Conservation (phyloP, 2,888 invertebrate genomes). For the Nyleta sp. region DNA sequence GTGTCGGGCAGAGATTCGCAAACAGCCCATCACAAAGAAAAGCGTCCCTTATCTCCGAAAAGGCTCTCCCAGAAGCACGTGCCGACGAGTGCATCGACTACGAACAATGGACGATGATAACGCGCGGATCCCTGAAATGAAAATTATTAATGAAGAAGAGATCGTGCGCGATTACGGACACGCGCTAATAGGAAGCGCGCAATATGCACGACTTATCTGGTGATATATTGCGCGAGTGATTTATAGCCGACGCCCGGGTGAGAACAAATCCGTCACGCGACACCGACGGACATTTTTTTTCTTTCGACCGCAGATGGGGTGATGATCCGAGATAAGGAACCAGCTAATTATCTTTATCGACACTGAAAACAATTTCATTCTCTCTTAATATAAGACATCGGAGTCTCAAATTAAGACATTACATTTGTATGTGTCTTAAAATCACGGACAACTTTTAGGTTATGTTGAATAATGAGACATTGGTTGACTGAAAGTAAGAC, state of each 20-base stretch:
- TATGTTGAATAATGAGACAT: no score
- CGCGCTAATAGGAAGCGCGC: conserved; percentile 59
- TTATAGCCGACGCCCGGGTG: conserved; percentile 34
- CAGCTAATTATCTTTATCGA: conserved; percentile 8
- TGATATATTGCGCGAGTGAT: conserved; percentile 58
- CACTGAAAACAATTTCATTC: no score
- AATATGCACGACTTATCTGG: conserved; percentile 55
- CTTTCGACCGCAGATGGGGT: conserved; percentile 11
- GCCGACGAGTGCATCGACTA: conserved; percentile 50
- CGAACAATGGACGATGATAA: conserved; percentile 57
- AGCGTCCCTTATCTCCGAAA: conserved; percentile 55
- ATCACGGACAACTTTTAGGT: no score
- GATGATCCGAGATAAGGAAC: neutral
- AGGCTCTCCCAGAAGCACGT: conserved; percentile 48
- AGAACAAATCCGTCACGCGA: conserved; percentile 30
- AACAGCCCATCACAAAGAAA: conserved; percentile 56
- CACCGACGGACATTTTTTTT: conserved; percentile 9
- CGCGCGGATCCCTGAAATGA: conserved; percentile 44
- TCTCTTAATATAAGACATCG: no score
- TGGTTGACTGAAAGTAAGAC: no score
- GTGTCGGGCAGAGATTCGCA: conserved; percentile 58
- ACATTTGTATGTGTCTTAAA: no score
- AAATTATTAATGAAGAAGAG: conserved; percentile 63
- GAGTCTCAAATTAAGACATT: no score
- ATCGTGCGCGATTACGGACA: conserved; percentile 60